Evolutionary conservation across 2,113 vertebrate species (phyloP).

Genomic region (Indicator indicator): DNA sequence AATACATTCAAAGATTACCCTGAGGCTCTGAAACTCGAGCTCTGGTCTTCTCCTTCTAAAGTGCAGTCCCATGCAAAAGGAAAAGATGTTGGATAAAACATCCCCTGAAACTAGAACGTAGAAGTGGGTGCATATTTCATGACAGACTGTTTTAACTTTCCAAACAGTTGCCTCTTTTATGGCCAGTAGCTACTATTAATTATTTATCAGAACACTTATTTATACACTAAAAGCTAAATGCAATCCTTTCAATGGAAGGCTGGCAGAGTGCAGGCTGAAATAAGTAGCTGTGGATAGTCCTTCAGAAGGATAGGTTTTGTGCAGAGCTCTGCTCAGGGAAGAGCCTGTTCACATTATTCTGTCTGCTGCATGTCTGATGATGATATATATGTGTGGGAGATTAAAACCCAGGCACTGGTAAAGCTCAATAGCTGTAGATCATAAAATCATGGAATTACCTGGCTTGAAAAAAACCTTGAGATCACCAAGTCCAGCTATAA

Average conservation of each 20-base stretch:
- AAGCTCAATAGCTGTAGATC: neutral
- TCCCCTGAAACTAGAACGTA: slow-evolving; percentile 6
- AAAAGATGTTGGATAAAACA: neutral
- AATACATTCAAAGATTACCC: neutral
- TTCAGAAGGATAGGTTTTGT: neutral
- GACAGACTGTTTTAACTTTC: slow-evolving; percentile 49
- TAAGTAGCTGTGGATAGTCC: neutral
- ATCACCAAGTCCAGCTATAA: too few species aligned
- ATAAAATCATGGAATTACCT: too few species aligned
- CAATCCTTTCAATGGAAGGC: slow-evolving; percentile 33
- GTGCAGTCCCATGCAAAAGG: neutral
- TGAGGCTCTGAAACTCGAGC: neutral
- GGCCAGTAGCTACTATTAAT: slow-evolving; percentile 54
- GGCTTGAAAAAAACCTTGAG: too few species aligned
- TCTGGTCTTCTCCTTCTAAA: neutral
- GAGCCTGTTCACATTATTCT: neutral
- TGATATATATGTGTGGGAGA: neutral
- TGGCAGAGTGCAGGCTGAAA: neutral
- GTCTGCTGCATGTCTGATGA: neutral
- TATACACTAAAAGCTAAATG: slow-evolving; percentile 61
- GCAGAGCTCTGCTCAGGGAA: neutral
- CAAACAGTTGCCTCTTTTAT: slow-evolving; percentile 23
- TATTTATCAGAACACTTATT: slow-evolving; percentile 63
- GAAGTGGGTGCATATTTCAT: slow-evolving; percentile 46
- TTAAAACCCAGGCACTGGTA: neutral